Percentiles rank a stretch among this genome's conserved stretches.
Evolutionary conservation across 2,113 vertebrate genomes (phyloP).

Genomic region (Alligator sinensis): DNA sequence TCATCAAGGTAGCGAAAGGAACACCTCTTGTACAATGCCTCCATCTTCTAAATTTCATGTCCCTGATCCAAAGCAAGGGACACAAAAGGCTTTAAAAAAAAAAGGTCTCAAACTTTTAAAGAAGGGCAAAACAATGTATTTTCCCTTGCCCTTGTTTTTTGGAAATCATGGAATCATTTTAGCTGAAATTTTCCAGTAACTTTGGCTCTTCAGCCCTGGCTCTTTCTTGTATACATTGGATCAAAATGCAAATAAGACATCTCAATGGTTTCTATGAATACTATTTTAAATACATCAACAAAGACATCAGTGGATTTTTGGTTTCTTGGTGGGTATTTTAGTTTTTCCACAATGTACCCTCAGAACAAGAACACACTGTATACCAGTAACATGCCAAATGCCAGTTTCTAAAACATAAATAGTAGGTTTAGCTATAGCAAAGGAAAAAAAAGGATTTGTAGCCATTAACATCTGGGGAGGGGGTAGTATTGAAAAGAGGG

Average conservation of each 20-base stretch:
- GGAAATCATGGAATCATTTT: too few relatives aligned
- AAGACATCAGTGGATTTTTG: background rate
- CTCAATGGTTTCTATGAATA: background rate
- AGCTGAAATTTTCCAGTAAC: too few relatives aligned
- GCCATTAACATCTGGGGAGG: background rate
- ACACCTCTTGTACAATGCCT: background rate
- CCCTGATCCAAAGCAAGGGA: background rate
- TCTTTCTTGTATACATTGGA: background rate
- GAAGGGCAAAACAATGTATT: background rate
- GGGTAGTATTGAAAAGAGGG: background rate
- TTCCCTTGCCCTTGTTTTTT: background rate
- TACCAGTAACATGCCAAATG: background rate
- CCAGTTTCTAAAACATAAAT: background rate
- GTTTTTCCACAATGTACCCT: background rate
- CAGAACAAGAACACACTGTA: background rate
- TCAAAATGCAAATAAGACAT: background rate
- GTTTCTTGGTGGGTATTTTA: background rate
- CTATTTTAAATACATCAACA: background rate
- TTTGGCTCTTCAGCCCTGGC: background rate
- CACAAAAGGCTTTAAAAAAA: too few relatives aligned
- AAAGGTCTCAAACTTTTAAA: background rate
- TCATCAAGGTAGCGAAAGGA: background rate
- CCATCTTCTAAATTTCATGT: rapidly evolving
- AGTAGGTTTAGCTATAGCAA: background rate
- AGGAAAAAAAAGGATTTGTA: background rate